Percentiles rank a stretch among this genome's conserved stretches.
Conservation (phyloP, 2,113 vertebrate genomes). For the Phrynosoma platyrhinos region DNA sequence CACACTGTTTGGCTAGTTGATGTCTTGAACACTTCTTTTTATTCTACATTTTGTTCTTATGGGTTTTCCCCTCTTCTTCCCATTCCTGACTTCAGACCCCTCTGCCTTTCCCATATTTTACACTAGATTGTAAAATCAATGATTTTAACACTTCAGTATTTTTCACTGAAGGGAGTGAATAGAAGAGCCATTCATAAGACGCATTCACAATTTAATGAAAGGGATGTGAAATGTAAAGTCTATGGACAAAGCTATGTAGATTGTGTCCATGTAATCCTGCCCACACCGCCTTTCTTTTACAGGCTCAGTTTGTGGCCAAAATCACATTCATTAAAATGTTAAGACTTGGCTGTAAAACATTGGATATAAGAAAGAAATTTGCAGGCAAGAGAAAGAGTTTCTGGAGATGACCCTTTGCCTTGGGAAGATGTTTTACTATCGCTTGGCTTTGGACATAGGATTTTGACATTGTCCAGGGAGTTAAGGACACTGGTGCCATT, state of each 20-base stretch:
- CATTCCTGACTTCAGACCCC: not conserved
- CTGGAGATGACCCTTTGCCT: not conserved
- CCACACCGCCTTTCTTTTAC: slow-evolving; percentile 28
- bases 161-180: slow-evolving; percentile 26
- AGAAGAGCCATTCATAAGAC: slow-evolving; percentile 45
- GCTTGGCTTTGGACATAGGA: not conserved
- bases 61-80: not conserved
- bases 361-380: not conserved
- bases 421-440: not conserved
- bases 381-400: not conserved
- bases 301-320: slow-evolving; percentile 46
- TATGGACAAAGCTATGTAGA: slow-evolving; percentile 39
- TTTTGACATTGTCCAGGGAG: slow-evolving; percentile 21
- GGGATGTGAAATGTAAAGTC: slow-evolving; percentile 33
- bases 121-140: not conserved
- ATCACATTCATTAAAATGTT: slow-evolving; percentile 59
- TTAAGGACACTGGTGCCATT: slow-evolving; percentile 7
- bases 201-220: slow-evolving; percentile 65
- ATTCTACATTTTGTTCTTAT: slow-evolving; percentile 56
- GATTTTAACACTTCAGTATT: slow-evolving; percentile 33
- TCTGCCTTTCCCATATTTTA: not conserved
- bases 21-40: slow-evolving; percentile 53
- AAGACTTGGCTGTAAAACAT: slow-evolving; percentile 51
- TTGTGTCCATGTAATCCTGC: slow-evolving; percentile 7
- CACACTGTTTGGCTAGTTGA: slow-evolving; percentile 40